Evolutionary conservation across 2,113 vertebrate species (phyloP).

Genomic region (Ptychochromis oligacanthus): DNA sequence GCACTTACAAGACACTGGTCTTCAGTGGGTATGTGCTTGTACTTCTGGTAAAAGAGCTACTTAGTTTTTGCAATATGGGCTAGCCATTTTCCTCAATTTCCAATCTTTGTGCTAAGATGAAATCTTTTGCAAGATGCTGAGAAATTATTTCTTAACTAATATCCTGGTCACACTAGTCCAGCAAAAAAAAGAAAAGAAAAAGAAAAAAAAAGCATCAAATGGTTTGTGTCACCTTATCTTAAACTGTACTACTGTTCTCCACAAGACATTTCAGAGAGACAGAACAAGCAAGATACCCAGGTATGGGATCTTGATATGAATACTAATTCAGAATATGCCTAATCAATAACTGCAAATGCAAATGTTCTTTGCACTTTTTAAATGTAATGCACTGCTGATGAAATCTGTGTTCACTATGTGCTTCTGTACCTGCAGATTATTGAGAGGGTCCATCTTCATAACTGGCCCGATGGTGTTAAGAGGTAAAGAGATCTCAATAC

Average conservation of each 20-base stretch:
- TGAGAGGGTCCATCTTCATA: constrained; percentile 99
- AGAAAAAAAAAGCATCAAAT: rapidly evolving
- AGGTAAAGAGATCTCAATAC: constrained; percentile 93
- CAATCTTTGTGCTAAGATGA: neutral
- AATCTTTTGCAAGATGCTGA: too few species aligned
- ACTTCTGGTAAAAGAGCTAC: too few species aligned
- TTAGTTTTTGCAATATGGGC: neutral
- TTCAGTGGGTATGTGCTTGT: too few species aligned
- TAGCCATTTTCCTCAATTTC: neutral
- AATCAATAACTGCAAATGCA: too few species aligned
- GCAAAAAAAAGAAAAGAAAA: neutral
- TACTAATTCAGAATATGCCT: too few species aligned
- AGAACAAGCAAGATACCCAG: neutral
- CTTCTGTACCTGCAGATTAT: constrained; percentile 93
- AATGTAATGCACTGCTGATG: neutral
- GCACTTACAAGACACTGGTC: too few species aligned
- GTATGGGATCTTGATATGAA: too few species aligned
- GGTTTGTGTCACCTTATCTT: too few species aligned
- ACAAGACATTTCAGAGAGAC: neutral
- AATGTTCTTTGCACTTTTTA: neutral
- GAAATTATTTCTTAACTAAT: neutral
- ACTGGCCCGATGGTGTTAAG: constrained; percentile 97
- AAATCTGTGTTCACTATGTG: neutral
- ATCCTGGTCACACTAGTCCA: neutral
- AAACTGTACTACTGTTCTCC: neutral